A percentile compares a stretch with the other conserved stretches of the same genome.
Evolutionary conservation across 2,113 vertebrate genomes (phyloP).

Genomic region (Corynorhinus townsendii): DNA sequence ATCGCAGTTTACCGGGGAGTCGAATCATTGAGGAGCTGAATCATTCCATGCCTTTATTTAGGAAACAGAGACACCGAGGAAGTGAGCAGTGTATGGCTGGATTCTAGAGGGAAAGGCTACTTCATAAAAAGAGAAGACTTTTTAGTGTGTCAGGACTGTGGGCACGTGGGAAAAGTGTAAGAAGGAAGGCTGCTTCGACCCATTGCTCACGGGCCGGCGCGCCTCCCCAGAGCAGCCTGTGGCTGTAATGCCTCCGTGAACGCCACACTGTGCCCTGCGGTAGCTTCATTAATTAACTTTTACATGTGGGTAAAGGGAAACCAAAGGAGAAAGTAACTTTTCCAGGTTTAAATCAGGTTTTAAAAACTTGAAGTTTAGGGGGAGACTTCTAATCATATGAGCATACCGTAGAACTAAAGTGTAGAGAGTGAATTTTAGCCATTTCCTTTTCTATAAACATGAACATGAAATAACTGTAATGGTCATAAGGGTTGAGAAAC

Average conservation of each 20-base stretch:
- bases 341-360: slow-evolving; percentile 11
- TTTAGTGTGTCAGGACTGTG: not conserved
- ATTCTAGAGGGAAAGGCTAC: not conserved
- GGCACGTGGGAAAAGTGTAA: not conserved
- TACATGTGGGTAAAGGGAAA: not conserved
- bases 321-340: not conserved
- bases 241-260: not conserved
- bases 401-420: not conserved
- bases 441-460: not conserved
- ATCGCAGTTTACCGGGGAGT: not conserved
- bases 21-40: not conserved
- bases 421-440: not conserved
- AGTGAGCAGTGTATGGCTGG: not conserved
- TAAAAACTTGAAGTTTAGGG: not conserved
- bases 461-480: not conserved
- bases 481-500: not conserved
- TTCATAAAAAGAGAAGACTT: not conserved
- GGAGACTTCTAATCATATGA: not conserved
- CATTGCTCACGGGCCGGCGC: not conserved
- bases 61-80: slow-evolving; percentile 10
- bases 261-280: not conserved
- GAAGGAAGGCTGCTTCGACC: not conserved
- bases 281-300: not conserved
- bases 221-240: not conserved
- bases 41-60: slow-evolving; percentile 14